These are phyloP conservation scores for Neotoma lepida DNA, from an alignment of 2,113 vertebrate genomes.

Conservation along the genomic window DNA sequence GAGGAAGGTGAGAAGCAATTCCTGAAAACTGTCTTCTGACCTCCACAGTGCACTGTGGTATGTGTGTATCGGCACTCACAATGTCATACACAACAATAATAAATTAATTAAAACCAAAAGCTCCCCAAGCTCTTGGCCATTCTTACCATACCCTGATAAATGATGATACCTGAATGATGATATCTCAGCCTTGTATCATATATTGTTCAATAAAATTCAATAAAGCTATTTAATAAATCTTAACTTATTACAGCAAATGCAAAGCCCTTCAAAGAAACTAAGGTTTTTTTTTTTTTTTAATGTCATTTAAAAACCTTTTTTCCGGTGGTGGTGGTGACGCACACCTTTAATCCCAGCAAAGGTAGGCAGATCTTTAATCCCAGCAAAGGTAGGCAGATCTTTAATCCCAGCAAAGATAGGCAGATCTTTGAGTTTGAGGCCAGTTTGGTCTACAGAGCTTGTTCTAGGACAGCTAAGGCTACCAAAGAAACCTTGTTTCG, in stretches of 20 bases:
- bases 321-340: not conserved
- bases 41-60: not conserved
- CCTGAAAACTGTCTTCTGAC: not conserved
- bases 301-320: not conserved
- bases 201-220: not conserved
- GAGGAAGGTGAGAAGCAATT: not conserved
- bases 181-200: not conserved
- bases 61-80: not conserved
- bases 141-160: not conserved
- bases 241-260: not conserved
- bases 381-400: too few species aligned
- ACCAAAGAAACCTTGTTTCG: not conserved
- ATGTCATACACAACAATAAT: not conserved
- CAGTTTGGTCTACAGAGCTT: not conserved
- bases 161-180: not conserved
- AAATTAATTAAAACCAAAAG: not conserved
- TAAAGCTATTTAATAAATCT: not conserved
- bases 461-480: not conserved
- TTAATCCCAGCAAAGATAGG: not conserved
- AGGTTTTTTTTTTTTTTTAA: constrained; percentile 1
- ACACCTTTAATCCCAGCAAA: not conserved
- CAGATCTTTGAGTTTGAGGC: not conserved
- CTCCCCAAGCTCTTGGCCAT: not conserved
- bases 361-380: not conserved
- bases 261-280: not conserved